Conservation (phyloP, 2,888 invertebrate species). For the Pollenia labialis region DNA sequence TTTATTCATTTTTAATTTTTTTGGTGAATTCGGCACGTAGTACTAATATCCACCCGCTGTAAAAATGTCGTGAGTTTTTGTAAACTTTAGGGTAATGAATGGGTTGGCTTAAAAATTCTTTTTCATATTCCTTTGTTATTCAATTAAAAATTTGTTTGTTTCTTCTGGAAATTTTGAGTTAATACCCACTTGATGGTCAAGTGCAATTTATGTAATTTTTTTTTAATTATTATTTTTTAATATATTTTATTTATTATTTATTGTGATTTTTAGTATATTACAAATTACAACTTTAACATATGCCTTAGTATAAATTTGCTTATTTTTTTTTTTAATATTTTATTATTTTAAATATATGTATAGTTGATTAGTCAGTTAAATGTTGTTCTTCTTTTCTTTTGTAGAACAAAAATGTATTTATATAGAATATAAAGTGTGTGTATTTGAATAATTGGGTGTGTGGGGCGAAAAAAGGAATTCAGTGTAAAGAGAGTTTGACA, state of each 20-base stretch:
- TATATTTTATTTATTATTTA: constrained; percentile 52
- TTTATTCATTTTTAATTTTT: too few species aligned
- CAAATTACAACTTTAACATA: constrained; percentile 73
- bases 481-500: constrained; percentile 43
- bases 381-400: constrained; percentile 46
- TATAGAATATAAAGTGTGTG: constrained; percentile 49
- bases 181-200: too few species aligned
- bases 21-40: too few species aligned
- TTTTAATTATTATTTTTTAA: constrained; percentile 52
- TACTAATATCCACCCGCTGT: too few species aligned
- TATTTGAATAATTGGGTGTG: constrained; percentile 16
- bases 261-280: constrained; percentile 68
- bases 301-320: constrained; percentile 72
- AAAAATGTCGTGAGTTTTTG: too few species aligned
- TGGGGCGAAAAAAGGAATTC: not conserved
- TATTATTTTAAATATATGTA: constrained; percentile 9
- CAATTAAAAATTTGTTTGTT: too few species aligned
- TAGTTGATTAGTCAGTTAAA: constrained; percentile 62
- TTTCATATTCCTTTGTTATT: too few species aligned
- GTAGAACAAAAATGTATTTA: constrained; percentile 47
- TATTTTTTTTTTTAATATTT: not conserved
- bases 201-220: constrained; percentile 5
- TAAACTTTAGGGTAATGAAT: too few species aligned
- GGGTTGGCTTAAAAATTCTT: too few species aligned
- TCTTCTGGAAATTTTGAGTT: too few species aligned